Evolutionary conservation across 2,888 invertebrate genomes (phyloP).

Genomic region (Fissipunctia ypsillon): DNA sequence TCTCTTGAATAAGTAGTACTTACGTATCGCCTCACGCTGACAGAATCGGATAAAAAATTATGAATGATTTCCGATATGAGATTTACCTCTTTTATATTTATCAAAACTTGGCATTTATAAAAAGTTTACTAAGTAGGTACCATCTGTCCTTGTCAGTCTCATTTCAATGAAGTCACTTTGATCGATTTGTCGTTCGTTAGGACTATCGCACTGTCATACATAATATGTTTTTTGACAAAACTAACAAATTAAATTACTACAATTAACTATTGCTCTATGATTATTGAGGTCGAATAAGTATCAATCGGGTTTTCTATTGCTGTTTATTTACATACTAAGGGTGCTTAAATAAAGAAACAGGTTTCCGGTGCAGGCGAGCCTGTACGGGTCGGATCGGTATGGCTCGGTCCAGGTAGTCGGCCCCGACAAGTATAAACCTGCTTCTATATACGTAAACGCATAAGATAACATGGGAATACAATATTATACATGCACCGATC

Average conservation of each 20-base stretch:
- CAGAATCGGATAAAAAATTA: conserved; percentile 41
- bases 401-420: too few species aligned
- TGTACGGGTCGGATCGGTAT: too few species aligned
- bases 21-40: conserved; percentile 31
- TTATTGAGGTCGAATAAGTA: background rate
- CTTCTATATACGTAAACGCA: too few species aligned
- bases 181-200: background rate
- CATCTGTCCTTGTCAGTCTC: conserved; percentile 7
- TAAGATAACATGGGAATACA: too few species aligned
- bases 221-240: background rate
- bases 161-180: background rate
- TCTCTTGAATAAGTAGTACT: too few species aligned
- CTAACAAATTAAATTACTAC: background rate
- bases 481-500: too few species aligned
- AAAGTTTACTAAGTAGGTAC: conserved; percentile 1
- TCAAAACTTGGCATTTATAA: conserved; percentile 18
- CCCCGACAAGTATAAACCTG: too few species aligned
- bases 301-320: background rate
- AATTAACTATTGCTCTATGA: background rate
- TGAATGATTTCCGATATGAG: conserved; percentile 31
- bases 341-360: too few species aligned
- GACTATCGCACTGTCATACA: too few species aligned
- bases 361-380: too few species aligned
- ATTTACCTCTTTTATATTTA: conserved; percentile 18
- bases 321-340: background rate